Conservation (phyloP, 2,888 invertebrate species). For the Spialia ferax region DNA sequence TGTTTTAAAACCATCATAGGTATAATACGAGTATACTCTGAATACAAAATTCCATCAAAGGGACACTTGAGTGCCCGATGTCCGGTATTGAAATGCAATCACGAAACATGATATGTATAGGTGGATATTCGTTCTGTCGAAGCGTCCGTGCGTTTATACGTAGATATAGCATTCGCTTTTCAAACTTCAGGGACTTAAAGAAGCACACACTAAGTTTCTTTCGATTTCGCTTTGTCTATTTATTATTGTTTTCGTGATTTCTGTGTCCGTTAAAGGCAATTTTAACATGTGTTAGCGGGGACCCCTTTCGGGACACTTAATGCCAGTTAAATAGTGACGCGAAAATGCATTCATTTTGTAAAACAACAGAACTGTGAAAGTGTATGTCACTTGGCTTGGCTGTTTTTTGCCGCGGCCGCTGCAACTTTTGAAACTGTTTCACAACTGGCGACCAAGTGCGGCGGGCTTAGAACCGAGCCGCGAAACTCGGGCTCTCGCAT, state of each 20-base stretch:
- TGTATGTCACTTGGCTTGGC: no score
- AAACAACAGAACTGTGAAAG: no score
- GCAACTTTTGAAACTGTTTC: not conserved
- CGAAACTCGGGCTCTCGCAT: not conserved
- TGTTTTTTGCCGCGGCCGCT: not conserved
- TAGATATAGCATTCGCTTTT: not conserved
- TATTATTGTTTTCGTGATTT: no score
- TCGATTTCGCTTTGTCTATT: no score
- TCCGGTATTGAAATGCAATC: not conserved
- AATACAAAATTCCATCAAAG: conserved; percentile 2
- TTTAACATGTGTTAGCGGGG: no score
- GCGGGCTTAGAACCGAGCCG: not conserved
- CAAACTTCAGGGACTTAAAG: not conserved
- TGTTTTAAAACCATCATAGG: not conserved
- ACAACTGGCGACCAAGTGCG: not conserved
- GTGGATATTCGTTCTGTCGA: not conserved
- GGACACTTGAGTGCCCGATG: not conserved
- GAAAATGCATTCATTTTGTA: no score
- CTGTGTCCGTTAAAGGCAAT: no score
- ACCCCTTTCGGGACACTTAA: no score
- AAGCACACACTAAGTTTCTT: no score
- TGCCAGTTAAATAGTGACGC: no score
- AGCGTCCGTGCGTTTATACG: not conserved
- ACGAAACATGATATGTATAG: not conserved
- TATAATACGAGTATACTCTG: no score